phyloP scores from a whole-genome alignment of 1,140 invertebrate species.

The Drosophila lacteicornis region DNA sequence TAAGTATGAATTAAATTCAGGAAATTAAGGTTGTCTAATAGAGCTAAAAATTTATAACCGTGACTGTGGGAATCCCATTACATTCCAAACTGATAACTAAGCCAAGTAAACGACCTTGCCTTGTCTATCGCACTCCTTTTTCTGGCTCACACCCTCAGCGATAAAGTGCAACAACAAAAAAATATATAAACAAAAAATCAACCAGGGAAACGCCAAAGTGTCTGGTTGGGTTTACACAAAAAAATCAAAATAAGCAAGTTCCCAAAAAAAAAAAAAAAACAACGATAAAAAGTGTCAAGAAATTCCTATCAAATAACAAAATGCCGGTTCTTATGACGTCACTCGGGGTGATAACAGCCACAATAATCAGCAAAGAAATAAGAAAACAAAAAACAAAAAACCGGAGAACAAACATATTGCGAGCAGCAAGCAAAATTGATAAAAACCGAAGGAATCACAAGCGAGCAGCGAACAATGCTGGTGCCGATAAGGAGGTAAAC shows the following conservation, averaged over 20 bases:
- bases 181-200: constrained; percentile 18
- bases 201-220: constrained; percentile 27
- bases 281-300: constrained; percentile 33
- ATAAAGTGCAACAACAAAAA: constrained; percentile 28
- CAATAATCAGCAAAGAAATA: constrained; percentile 23
- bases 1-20: background rate
- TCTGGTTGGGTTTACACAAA: constrained; percentile 38
- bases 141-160: constrained; percentile 2
- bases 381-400: constrained; percentile 10
- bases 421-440: constrained; percentile 57
- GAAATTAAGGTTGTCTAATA: too few relatives aligned
- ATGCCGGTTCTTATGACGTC: constrained; percentile 59
- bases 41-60: background rate
- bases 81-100: constrained; percentile 22
- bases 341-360: constrained; percentile 44
- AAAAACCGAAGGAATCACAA: constrained; percentile 37
- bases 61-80: background rate
- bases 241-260: constrained; percentile 25
- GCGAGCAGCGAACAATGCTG: constrained; percentile 50
- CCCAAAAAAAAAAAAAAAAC: constrained; percentile 42
- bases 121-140: constrained; percentile 18
- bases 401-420: constrained; percentile 60
- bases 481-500: constrained; percentile 78
- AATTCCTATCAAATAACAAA: constrained; percentile 40
- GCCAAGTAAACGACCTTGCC: constrained; percentile 33